Conservation (phyloP, 2,113 vertebrate genomes). For the Calidris pugnax region DNA sequence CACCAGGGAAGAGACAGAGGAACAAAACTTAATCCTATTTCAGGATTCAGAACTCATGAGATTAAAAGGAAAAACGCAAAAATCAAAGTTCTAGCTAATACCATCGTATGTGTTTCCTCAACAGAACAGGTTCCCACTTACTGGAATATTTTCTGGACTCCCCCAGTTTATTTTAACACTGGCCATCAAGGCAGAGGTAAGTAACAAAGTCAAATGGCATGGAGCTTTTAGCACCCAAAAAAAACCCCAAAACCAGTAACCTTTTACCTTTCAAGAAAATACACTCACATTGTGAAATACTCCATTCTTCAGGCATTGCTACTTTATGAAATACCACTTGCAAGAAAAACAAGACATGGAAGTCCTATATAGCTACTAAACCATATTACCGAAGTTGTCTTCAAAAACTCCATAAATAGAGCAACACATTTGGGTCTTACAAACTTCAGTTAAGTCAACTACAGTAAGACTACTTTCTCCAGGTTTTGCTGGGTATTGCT, state of each 20-base stretch:
- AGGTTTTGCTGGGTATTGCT: fast-evolving
- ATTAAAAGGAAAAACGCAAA: background rate
- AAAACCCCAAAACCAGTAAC: fast-evolving
- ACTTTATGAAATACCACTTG: fast-evolving
- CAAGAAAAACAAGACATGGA: background rate
- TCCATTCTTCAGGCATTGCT: no score
- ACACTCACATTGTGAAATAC: background rate
- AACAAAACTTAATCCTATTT: background rate
- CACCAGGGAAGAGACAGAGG: background rate
- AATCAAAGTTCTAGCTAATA: background rate
- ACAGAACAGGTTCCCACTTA: background rate
- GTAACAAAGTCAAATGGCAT: background rate
- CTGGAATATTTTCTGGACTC: fast-evolving
- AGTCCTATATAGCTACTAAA: background rate
- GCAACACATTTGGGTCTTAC: fast-evolving
- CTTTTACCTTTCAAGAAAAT: background rate
- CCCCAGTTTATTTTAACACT: background rate
- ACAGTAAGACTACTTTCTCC: no score
- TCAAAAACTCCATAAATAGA: fast-evolving
- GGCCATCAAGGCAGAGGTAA: background rate
- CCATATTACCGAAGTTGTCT: background rate
- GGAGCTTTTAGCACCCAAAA: background rate
- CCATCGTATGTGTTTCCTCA: fast-evolving
- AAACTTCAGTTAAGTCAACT: background rate
- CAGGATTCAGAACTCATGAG: background rate